Percentiles rank a stretch among this genome's conserved stretches.
phyloP scores from a whole-genome alignment of 1,140 invertebrate genomes.

The Ceratina japonica region DNA sequence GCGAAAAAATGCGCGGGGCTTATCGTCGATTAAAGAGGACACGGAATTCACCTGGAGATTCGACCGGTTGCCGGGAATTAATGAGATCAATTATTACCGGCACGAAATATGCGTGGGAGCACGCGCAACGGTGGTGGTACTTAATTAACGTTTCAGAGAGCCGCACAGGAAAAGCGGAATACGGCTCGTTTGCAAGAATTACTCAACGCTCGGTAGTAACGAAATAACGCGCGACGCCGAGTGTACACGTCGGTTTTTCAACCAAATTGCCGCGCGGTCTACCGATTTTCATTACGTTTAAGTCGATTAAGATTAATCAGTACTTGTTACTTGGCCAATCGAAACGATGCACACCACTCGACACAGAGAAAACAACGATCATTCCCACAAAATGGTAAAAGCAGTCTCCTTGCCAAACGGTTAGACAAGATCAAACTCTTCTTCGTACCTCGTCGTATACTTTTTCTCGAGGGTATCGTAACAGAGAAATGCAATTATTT shows the following conservation, averaged over 20 bases:
- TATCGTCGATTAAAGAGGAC: neutral
- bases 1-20: neutral
- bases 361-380: neutral
- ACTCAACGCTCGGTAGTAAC: conserved; percentile 30
- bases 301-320: neutral
- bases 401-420: no score
- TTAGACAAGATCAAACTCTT: neutral
- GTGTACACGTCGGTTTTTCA: neutral
- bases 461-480: no score
- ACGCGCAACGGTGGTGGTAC: conserved; percentile 19
- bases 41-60: neutral
- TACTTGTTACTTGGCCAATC: neutral
- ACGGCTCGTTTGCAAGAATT: conserved; percentile 50
- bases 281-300: neutral
- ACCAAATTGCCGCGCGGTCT: neutral
- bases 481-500: neutral
- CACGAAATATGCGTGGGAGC: conserved; percentile 55
- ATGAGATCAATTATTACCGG: conserved; percentile 48
- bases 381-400: neutral
- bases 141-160: conserved; percentile 49
- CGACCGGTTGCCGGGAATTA: conserved; percentile 8
- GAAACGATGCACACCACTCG: neutral
- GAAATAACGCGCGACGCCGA: conserved; percentile 9
- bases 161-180: conserved; percentile 37
- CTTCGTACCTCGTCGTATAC: neutral